Conservation (phyloP, 2,113 vertebrate genomes). For the Ancistrus triradiatus region DNA sequence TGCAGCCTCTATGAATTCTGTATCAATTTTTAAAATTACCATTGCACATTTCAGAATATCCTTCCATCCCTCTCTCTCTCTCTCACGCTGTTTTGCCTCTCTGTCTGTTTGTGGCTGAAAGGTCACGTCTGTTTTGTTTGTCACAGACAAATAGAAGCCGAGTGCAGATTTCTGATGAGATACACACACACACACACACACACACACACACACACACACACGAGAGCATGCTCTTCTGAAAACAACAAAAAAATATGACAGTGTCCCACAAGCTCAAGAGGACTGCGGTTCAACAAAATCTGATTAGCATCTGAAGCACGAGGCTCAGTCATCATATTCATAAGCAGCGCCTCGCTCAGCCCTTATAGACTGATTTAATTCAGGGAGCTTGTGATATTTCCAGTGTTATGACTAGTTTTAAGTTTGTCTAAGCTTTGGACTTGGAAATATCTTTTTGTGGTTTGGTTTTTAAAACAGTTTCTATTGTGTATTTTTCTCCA, state of each 20-base stretch:
- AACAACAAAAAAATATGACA: constrained; percentile 30
- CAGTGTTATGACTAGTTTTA: background rate
- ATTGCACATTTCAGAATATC: constrained; percentile 25
- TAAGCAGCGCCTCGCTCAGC: constrained; percentile 17
- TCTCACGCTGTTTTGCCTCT: constrained; percentile 43
- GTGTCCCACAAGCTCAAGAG: constrained; percentile 31
- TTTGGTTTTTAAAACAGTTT: background rate
- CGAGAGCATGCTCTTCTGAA: constrained; percentile 28
- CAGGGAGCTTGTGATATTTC: constrained; percentile 10
- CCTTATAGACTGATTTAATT: constrained; percentile 16
- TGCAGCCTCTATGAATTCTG: background rate
- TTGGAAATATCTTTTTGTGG: too few species aligned
- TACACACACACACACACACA: constrained; percentile 39
- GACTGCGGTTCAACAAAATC: constrained; percentile 16
- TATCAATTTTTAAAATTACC: constrained; percentile 29
- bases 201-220: constrained; percentile 27
- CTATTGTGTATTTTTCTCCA: constrained; percentile 5
- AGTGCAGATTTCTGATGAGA: constrained; percentile 63
- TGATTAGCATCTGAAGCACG: constrained; percentile 27
- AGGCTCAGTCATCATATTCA: constrained; percentile 18
- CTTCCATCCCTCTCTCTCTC: constrained; percentile 33
- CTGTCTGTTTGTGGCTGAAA: constrained; percentile 60
- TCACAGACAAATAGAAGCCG: constrained; percentile 69
- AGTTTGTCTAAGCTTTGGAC: too few species aligned
- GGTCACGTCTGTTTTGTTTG: constrained; percentile 73